Evolutionary conservation across 2,888 invertebrate genomes (phyloP).

Genomic region (Ectemnius continuus): DNA sequence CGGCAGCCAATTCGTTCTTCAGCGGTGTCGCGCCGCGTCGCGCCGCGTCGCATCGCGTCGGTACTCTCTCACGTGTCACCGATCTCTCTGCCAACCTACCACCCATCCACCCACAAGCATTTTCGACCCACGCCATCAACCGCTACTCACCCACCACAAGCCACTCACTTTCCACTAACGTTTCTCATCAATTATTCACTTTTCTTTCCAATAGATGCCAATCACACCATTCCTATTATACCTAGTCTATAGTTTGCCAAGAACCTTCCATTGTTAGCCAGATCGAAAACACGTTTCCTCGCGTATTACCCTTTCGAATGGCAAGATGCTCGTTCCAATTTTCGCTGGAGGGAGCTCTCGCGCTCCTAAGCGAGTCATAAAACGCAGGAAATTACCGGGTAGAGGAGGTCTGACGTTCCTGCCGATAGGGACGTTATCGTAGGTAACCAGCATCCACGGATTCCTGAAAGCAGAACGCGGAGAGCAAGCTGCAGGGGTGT

Average conservation of each 20-base stretch:
- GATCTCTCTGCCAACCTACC: too few relatives aligned
- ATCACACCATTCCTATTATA: too few relatives aligned
- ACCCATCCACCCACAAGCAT: too few relatives aligned
- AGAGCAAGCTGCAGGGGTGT: not conserved
- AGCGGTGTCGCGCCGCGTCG: too few relatives aligned
- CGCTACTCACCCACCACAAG: too few relatives aligned
- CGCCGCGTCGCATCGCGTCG: too few relatives aligned
- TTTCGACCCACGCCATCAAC: too few relatives aligned
- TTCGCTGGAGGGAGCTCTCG: constrained; percentile 68
- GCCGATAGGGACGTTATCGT: constrained; percentile 62
- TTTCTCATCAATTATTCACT: too few relatives aligned
- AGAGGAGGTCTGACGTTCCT: constrained; percentile 60
- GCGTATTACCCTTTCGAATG: constrained; percentile 37
- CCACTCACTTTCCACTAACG: too few relatives aligned
- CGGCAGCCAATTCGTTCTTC: not conserved
- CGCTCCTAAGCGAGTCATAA: constrained; percentile 70
- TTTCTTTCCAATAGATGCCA: too few relatives aligned
- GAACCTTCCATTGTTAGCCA: not conserved
- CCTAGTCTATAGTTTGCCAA: constrained; percentile 1
- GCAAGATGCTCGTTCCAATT: constrained; percentile 68
- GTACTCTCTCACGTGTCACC: too few relatives aligned
- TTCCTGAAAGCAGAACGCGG: constrained; percentile 21
- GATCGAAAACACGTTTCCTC: constrained; percentile 5
- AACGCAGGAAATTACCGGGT: constrained; percentile 76
- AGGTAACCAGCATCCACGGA: constrained; percentile 47